Conservation (phyloP, 2,797 vertebrate species). For the Macroramphosus scolopax region DNA sequence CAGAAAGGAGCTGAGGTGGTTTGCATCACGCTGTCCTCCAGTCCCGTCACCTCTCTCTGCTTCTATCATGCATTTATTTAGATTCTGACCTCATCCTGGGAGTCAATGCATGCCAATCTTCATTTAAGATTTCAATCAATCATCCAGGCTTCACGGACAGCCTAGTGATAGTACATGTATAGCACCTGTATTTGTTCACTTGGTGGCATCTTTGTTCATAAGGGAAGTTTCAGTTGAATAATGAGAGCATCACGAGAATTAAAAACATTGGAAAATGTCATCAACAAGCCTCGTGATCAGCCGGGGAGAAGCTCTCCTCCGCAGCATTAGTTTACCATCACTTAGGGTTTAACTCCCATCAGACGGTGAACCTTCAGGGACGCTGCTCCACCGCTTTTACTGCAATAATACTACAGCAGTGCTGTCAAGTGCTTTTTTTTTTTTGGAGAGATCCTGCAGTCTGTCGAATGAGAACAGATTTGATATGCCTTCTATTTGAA, state of each 20-base stretch:
- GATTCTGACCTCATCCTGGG: no score
- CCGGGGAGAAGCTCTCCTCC: conserved; percentile 5
- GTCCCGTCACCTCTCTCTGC: no score
- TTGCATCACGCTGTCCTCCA: no score
- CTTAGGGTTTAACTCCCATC: conserved; percentile 31
- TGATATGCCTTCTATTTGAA: conserved; percentile 14
- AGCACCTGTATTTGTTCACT: no score
- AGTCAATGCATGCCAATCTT: no score
- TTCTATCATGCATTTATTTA: no score
- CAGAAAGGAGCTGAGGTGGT: no score
- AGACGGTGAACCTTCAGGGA: conserved; percentile 41
- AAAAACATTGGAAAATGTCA: conserved; percentile 32
- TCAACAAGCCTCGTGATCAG: conserved; percentile 35
- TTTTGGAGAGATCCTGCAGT: conserved; percentile 22
- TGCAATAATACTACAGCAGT: conserved; percentile 14
- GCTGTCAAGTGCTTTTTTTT: conserved; percentile 7
- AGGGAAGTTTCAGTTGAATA: conserved; percentile 36
- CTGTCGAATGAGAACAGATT: conserved; percentile 11
- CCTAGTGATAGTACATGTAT: no score
- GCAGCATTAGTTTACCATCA: conserved; percentile 2
- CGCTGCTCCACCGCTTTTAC: conserved; percentile 10
- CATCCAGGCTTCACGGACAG: no score
- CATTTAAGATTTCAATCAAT: no score
- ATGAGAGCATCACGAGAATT: conserved; percentile 25
- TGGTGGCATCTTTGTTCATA: conserved; percentile 21